These are phyloP conservation scores for Naso thynnoides DNA, from an alignment of 2,797 vertebrate species.

Conservation along the genomic window DNA sequence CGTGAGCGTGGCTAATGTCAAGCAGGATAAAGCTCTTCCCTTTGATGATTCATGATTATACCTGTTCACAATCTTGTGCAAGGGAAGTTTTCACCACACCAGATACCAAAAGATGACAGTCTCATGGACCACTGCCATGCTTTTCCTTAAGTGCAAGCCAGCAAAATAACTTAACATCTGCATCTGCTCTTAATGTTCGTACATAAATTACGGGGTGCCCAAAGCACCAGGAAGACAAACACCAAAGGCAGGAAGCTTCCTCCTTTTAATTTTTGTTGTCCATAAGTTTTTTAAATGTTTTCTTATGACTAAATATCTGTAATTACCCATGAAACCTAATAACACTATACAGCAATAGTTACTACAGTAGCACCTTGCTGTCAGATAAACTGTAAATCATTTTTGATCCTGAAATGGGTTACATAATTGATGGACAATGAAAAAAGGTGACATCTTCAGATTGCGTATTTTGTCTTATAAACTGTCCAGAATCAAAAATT, in stretches of 20 bases:
- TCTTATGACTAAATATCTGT: background rate
- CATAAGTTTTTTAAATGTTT: background rate
- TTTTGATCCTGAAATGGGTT: background rate
- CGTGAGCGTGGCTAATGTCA: conserved; percentile 36
- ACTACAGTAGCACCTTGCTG: background rate
- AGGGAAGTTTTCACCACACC: conserved; percentile 66
- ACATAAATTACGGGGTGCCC: conserved; percentile 4
- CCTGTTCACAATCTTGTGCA: conserved; percentile 61
- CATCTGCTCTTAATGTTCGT: conserved; percentile 11
- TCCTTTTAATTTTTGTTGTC: background rate
- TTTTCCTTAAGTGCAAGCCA: conserved; percentile 33
- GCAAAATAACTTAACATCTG: conserved; percentile 37
- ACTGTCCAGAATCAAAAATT: background rate
- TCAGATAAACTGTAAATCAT: background rate
- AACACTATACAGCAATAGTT: too few species aligned
- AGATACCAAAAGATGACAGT: conserved; percentile 56
- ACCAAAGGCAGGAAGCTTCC: conserved; percentile 1
- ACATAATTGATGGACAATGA: background rate
- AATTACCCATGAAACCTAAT: background rate
- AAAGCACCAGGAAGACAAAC: conserved; percentile 3
- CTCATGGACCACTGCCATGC: conserved; percentile 54
- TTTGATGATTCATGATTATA: conserved; percentile 65
- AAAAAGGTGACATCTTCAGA: background rate
- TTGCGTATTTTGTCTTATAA: background rate
- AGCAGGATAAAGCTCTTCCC: conserved; percentile 45